Evolutionary conservation across 2,797 vertebrate species (phyloP), one percentile per base, ranked within the genome.

Genomic region (Semotilus atromaculatus): DNA sequence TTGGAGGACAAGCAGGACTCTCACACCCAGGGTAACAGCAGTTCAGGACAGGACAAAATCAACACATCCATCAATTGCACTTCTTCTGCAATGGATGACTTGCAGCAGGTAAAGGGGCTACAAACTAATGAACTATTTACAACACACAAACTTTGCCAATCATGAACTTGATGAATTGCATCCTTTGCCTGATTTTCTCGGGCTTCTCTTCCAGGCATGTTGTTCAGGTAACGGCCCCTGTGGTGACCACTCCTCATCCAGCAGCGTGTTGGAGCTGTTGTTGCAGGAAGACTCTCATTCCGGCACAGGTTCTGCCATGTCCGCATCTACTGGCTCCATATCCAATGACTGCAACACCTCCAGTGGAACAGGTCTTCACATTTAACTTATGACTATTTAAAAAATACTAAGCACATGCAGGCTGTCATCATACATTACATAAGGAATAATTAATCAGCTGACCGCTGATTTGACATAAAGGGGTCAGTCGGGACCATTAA

Each of bases 1-100:
- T 93, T 99, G 92, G 97, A 99, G 86, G 98, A 99, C 85, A 95
- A 93, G 0, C 96, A 96, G 0, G 96, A 97, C 82, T 92, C 94
- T 80, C 94, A 96, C 87, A 90, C 90, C 0, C 87, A 85, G 23
- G 86, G 83, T 23, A 86, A 67, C 84, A 70, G 23, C 38, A 10
- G 48, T 60, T 55, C 48, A 14, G 40, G 45, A 1, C 85, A 68
- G 58, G 85, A 77, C 58, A 5, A 86, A 66, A 51, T 21, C 67
- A 51, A 31, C 76, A 0, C 89, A 62, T 48, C 26, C 34, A 91
- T 92, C 55, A 92, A 91, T 82, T 90, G 48, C 1, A 53, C 84
- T 16, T 55, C 90, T 53, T 1, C 86, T 9, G 79, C 48, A 67
- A n/a, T 55, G 38, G 92, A 83, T 81, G 93, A 88, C 89, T 86